Evolutionary conservation across 2,797 vertebrate genomes (phyloP).

Genomic region (Malurus leucopterus): DNA sequence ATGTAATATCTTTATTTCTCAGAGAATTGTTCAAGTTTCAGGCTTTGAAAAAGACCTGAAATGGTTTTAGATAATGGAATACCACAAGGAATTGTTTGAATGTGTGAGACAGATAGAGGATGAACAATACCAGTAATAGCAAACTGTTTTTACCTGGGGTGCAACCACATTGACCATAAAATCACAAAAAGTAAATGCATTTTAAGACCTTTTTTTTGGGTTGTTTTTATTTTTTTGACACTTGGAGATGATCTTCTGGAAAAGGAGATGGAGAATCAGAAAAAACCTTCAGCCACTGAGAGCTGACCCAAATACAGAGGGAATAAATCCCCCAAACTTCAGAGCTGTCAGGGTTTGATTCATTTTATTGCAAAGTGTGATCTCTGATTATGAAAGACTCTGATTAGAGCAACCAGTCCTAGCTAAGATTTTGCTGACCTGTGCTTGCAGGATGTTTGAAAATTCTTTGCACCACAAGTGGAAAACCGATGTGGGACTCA

Average conservation of each 20-base stretch:
- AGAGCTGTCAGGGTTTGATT: background rate
- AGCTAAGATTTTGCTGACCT: background rate
- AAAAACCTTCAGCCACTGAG: background rate
- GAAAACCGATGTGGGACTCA: background rate
- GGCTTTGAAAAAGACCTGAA: background rate
- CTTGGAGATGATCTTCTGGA: background rate
- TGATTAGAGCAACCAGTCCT: background rate
- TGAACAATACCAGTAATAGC: background rate
- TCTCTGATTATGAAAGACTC: background rate
- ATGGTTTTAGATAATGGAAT: background rate
- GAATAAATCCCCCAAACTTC: background rate
- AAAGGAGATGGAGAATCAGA: background rate
- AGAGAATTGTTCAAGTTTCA: background rate
- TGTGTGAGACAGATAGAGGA: accelerated
- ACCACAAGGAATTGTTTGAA: background rate
- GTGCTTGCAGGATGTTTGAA: background rate
- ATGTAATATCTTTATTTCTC: background rate
- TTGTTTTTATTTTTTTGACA: background rate
- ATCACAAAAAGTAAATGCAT: background rate
- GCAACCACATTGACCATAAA: background rate
- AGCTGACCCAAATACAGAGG: background rate
- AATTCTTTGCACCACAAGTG: background rate
- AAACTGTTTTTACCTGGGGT: background rate
- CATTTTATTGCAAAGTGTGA: background rate
- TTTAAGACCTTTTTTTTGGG: background rate